Evolutionary conservation across 1,140 invertebrate species (phyloP).

Genomic region (Penaeus vannamei): DNA sequence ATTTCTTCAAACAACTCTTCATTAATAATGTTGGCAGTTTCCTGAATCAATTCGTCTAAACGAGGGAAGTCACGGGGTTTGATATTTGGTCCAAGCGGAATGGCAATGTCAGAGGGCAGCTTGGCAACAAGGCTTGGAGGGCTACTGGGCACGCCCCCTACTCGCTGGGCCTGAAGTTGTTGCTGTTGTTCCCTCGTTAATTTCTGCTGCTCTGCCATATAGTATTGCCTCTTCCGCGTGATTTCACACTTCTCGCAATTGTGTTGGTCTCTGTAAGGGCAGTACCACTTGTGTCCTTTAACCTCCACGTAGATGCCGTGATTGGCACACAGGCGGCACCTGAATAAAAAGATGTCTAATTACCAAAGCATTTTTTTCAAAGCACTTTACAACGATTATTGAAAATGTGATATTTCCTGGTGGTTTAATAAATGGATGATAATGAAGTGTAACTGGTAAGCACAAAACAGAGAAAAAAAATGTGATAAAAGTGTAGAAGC

Average conservation of each 20-base stretch:
- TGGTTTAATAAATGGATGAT: neutral
- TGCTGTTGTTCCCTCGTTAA: constrained; percentile 59
- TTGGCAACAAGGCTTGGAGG: neutral
- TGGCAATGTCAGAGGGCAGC: neutral
- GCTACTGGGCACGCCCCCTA: too few species aligned
- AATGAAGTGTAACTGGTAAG: neutral
- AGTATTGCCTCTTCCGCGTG: constrained; percentile 62
- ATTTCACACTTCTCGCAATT: constrained; percentile 59
- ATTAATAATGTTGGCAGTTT: constrained; percentile 40
- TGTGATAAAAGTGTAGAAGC: neutral
- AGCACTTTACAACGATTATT: neutral
- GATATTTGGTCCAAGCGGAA: neutral
- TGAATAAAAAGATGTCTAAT: neutral
- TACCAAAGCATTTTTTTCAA: neutral
- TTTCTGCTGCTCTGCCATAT: constrained; percentile 60
- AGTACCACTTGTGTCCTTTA: constrained; percentile 67
- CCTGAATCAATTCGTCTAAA: constrained; percentile 27
- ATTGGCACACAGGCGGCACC: constrained; percentile 65
- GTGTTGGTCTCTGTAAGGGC: constrained; percentile 45
- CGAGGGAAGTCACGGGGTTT: constrained; percentile 41
- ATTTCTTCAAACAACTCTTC: constrained; percentile 42
- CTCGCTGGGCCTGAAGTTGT: constrained; percentile 34
- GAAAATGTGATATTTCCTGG: neutral
- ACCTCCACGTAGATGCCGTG: constrained; percentile 56
- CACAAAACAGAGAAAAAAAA: neutral